A percentile compares a stretch with the other conserved stretches of the same genome.
phyloP scores from a whole-genome alignment of 2,797 vertebrate genomes.

The Antennarius maculatus region DNA sequence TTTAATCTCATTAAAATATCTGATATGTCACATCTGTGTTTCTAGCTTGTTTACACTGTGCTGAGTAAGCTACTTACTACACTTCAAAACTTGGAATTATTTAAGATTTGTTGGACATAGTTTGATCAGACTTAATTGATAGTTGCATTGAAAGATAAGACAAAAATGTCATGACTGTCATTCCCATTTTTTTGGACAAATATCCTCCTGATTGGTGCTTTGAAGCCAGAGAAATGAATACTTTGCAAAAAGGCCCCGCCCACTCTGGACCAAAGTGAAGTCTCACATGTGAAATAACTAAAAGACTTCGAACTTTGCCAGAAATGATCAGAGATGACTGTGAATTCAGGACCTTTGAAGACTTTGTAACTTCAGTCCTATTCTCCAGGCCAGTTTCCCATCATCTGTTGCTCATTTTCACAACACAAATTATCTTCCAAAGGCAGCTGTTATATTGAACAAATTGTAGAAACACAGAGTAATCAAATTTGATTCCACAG shows the following conservation, averaged over 20 bases:
- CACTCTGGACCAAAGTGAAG: background rate
- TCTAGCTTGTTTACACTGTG: background rate
- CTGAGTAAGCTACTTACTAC: background rate
- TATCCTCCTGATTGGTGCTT: background rate
- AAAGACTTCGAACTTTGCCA: background rate
- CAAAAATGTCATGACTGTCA: background rate
- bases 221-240: background rate
- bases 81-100: too few relatives aligned
- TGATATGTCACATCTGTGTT: too few relatives aligned
- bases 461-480: conserved; percentile 3
- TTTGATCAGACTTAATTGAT: too few relatives aligned
- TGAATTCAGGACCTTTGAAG: background rate
- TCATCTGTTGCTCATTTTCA: background rate
- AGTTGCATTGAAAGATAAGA: too few relatives aligned
- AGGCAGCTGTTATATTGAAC: background rate
- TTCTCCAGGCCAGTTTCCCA: background rate
- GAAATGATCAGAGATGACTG: background rate
- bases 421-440: background rate
- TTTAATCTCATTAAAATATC: too few relatives aligned
- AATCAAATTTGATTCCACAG: conserved; percentile 49
- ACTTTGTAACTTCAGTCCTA: background rate
- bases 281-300: background rate
- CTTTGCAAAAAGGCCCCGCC: background rate
- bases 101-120: too few relatives aligned
- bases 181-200: background rate